Evolutionary conservation across 2,797 vertebrate genomes (phyloP).

Genomic region (Ctenopoma kingsleyae): DNA sequence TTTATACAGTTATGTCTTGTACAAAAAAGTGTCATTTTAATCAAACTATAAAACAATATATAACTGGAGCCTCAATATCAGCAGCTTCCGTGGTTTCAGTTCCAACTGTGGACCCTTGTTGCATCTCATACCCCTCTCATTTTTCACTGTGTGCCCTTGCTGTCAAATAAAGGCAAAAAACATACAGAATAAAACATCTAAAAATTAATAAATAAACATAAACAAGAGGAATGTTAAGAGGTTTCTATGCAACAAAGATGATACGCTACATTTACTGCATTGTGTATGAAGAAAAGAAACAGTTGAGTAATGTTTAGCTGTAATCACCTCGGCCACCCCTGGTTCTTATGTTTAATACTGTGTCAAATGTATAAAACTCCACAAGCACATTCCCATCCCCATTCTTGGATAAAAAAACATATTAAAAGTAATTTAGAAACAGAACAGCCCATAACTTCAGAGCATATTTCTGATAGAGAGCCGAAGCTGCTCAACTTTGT

Average conservation of each 20-base stretch:
- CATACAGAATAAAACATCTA: too few relatives aligned
- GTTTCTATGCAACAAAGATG: too few relatives aligned
- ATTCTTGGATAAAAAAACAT: conserved; percentile 25
- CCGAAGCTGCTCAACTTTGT: conserved; percentile 64
- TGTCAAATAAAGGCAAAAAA: too few relatives aligned
- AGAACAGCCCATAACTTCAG: conserved; percentile 56
- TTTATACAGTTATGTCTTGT: background rate
- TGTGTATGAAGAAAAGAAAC: background rate
- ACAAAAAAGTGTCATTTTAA: background rate
- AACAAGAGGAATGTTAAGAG: too few relatives aligned
- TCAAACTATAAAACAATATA: background rate
- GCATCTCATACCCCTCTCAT: too few relatives aligned
- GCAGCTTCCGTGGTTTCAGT: too few relatives aligned
- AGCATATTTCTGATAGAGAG: conserved; percentile 56
- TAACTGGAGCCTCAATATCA: too few relatives aligned
- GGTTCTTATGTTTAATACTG: conserved; percentile 52
- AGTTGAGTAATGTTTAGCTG: conserved; percentile 10
- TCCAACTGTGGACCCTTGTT: too few relatives aligned
- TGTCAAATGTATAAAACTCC: conserved; percentile 58
- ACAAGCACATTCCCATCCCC: conserved; percentile 25
- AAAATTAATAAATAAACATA: too few relatives aligned
- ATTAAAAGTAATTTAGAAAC: conserved; percentile 54
- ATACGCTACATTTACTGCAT: too few relatives aligned
- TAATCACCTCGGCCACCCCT: conserved; percentile 20
- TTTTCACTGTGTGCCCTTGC: too few relatives aligned